Evolutionary conservation across 2,888 invertebrate genomes (phyloP).

Genomic region (Aporophyla lueneburgensis): DNA sequence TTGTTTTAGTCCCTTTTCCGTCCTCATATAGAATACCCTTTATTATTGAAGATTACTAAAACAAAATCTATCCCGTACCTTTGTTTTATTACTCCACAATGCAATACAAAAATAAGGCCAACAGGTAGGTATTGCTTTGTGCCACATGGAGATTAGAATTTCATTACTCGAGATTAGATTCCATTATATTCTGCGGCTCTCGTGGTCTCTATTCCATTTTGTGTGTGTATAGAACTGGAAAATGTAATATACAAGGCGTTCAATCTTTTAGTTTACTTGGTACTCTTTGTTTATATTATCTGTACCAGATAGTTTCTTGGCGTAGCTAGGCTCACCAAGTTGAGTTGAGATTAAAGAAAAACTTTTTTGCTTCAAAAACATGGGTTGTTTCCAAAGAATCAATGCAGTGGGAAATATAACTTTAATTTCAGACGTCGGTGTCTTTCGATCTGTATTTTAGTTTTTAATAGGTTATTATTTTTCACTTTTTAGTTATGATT

Average conservation of each 20-base stretch:
- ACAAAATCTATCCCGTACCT: constrained; percentile 21
- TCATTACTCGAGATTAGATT: constrained; percentile 64
- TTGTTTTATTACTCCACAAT: constrained; percentile 25
- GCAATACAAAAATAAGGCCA: constrained; percentile 42
- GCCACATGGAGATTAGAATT: constrained; percentile 63
- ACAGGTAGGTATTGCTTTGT: constrained; percentile 50
- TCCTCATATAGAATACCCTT: constrained; percentile 8
- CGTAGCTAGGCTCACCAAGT: neutral
- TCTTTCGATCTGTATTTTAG: no score
- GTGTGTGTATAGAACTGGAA: constrained; percentile 19
- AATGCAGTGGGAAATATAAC: no score
- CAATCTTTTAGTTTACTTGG: constrained; percentile 24
- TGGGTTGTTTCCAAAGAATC: no score
- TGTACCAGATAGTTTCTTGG: neutral
- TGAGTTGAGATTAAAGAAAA: neutral
- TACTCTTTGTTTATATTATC: constrained; percentile 21
- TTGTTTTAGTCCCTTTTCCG: constrained; percentile 22
- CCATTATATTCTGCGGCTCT: constrained; percentile 54
- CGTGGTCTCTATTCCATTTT: constrained; percentile 40
- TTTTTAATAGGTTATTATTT: no score
- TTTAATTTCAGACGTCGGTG: no score
- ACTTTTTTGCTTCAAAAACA: no score
- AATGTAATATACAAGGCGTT: constrained; percentile 24
- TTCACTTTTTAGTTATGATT: no score
- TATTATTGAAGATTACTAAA: constrained; percentile 5